Evolutionary conservation across 1,140 invertebrate genomes (phyloP).

Genomic region (Euglossa dilemma): DNA sequence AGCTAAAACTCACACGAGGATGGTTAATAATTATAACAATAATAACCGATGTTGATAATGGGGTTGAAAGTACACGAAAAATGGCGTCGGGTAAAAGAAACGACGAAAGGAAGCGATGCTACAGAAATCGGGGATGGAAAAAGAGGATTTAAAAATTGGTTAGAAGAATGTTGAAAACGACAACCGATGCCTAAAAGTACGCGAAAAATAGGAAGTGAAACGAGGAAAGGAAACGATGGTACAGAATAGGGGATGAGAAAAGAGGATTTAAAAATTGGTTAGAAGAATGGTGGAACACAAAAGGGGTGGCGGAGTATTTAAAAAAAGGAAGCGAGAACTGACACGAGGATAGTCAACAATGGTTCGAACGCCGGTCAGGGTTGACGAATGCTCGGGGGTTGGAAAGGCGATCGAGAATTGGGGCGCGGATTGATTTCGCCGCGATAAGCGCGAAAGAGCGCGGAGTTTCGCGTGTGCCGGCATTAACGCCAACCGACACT

Average conservation of each 20-base stretch:
- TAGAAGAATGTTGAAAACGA: slow-evolving; percentile 44
- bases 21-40: too few species aligned
- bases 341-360: too few species aligned
- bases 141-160: slow-evolving; percentile 33
- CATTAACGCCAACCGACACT: slow-evolving; percentile 22
- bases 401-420: background rate
- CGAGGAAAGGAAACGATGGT: slow-evolving; percentile 10
- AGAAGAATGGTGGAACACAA: slow-evolving; percentile 43
- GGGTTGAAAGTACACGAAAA: too few species aligned
- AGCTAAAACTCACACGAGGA: too few species aligned
- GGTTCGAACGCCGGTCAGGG: background rate
- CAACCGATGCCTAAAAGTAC: too few species aligned
- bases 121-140: slow-evolving; percentile 18
- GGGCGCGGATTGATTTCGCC: slow-evolving; percentile 19
- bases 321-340: too few species aligned
- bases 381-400: background rate
- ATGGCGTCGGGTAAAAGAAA: too few species aligned
- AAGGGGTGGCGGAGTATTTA: too few species aligned
- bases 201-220: too few species aligned
- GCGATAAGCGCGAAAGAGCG: slow-evolving; percentile 20
- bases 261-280: slow-evolving; percentile 33
- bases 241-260: slow-evolving; percentile 17
- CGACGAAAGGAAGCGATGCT: slow-evolving; percentile 11
- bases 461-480: slow-evolving; percentile 16
- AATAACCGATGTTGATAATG: too few species aligned